Conservation (phyloP, 2,113 vertebrate genomes). For the Syngnathus typhle region DNA sequence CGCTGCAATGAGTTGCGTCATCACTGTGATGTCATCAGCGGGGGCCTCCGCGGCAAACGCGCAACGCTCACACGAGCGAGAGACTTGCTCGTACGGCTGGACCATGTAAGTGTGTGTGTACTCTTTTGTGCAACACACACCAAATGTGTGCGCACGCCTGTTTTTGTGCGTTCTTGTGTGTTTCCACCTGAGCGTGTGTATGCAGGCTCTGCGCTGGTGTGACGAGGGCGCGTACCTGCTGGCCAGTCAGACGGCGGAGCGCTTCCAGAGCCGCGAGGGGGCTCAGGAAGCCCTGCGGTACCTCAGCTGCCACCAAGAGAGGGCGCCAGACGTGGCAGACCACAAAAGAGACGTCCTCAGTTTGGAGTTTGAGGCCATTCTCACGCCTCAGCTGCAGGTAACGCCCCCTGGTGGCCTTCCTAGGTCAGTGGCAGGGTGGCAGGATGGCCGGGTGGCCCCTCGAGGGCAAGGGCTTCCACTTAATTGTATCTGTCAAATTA, state of each 20-base stretch:
- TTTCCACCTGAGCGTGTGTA: conserved; percentile 14
- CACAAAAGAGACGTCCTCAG: conserved; percentile 72
- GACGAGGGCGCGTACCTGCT: conserved; percentile 89
- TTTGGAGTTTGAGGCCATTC: conserved; percentile 79
- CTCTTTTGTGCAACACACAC: too few species aligned
- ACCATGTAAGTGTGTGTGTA: conserved; percentile 55
- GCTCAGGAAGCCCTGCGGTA: conserved; percentile 83
- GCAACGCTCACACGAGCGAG: conserved; percentile 71
- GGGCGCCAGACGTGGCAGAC: conserved; percentile 71
- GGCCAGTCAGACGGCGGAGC: conserved; percentile 86
- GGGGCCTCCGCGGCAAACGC: conserved; percentile 75
- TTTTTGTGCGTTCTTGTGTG: background rate
- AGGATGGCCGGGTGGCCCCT: too few species aligned
- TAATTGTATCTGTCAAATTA: too few species aligned
- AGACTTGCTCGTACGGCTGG: conserved; percentile 80
- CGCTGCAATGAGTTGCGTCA: conserved; percentile 90
- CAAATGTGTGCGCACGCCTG: background rate
- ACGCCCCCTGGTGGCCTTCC: background rate
- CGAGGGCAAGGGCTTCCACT: too few species aligned
- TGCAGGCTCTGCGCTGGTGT: conserved; percentile 83
- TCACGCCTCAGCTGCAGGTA: conserved; percentile 85
- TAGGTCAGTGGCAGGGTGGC: background rate
- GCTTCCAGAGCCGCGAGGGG: conserved; percentile 86
- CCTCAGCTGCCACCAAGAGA: conserved; percentile 81
- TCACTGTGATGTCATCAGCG: conserved; percentile 77